phyloP scores from a whole-genome alignment of 1,140 invertebrate species.

The Babylonia areolata region DNA sequence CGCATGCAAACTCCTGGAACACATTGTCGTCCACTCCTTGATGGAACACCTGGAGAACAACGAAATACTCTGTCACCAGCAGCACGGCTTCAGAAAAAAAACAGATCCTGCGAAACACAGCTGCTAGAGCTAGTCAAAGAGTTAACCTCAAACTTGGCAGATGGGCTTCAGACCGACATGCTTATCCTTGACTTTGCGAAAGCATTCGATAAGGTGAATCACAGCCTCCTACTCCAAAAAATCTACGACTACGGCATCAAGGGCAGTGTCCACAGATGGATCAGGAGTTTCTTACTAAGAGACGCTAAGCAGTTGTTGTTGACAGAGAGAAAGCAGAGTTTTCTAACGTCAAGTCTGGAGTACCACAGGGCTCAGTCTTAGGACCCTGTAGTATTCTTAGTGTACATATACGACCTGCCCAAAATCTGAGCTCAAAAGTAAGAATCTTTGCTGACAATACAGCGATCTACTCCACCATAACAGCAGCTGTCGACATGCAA shows the following conservation, averaged over 20 bases:
- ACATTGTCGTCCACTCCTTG: constrained; percentile 33
- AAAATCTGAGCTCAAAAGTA: not conserved
- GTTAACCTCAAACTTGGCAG: constrained; percentile 15
- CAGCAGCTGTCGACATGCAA: not conserved
- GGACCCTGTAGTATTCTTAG: constrained; percentile 40
- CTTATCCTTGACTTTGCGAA: constrained; percentile 28
- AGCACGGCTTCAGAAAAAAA: constrained; percentile 41
- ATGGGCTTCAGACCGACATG: constrained; percentile 30
- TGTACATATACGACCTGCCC: constrained; percentile 26
- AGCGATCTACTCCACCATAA: not conserved
- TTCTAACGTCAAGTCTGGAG: not conserved
- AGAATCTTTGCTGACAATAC: constrained; percentile 16
- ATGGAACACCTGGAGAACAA: constrained; percentile 33
- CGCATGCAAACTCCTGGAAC: constrained; percentile 38
- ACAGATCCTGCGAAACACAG: constrained; percentile 44
- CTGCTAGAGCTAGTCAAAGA: constrained; percentile 16
- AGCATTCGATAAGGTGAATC: constrained; percentile 46
- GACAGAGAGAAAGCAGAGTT: constrained; percentile 34
- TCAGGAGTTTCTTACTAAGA: constrained; percentile 35
- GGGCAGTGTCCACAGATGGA: constrained; percentile 36
- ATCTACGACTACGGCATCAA: constrained; percentile 37
- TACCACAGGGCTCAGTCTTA: constrained; percentile 40
- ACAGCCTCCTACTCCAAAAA: constrained; percentile 39
- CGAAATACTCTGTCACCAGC: not conserved
- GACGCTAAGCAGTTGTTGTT: constrained; percentile 35